phyloP scores from a whole-genome alignment of 2,113 vertebrate genomes.

The Ptychochromis oligacanthus region DNA sequence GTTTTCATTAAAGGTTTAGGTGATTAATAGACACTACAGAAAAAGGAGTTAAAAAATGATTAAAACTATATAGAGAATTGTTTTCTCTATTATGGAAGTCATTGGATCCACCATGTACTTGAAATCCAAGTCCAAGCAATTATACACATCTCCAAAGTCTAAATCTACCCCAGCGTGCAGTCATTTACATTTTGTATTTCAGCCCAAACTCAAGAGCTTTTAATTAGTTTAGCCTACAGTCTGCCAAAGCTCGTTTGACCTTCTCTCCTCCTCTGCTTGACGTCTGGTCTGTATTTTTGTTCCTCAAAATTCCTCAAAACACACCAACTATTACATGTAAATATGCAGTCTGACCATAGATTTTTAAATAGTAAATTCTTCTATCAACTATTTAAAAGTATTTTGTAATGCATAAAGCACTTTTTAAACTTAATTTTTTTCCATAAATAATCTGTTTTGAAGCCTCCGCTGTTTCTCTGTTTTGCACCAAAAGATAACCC shows the following conservation, averaged over 20 bases:
- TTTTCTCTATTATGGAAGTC: slow-evolving; percentile 18
- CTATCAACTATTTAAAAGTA: background rate
- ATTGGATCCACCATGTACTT: slow-evolving; percentile 2
- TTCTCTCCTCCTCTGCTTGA: slow-evolving; percentile 56
- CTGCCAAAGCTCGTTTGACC: slow-evolving; percentile 61
- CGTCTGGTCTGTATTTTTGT: slow-evolving; percentile 43
- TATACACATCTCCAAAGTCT: slow-evolving; percentile 42
- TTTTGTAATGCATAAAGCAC: background rate
- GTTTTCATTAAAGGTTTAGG: background rate
- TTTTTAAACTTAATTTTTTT: background rate
- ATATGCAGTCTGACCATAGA: background rate
- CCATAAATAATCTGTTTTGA: background rate
- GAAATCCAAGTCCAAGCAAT: slow-evolving; percentile 55
- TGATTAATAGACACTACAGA: background rate
- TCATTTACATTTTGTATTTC: slow-evolving; percentile 55
- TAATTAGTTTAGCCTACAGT: slow-evolving; percentile 59
- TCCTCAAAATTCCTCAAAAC: slow-evolving; percentile 21
- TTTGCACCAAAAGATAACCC: slow-evolving; percentile 13
- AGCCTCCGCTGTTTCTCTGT: slow-evolving; percentile 5
- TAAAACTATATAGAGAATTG: background rate
- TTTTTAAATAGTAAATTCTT: slow-evolving; percentile 9
- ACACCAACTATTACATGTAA: background rate
- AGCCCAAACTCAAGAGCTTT: slow-evolving; percentile 60
- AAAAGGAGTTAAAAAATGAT: background rate
- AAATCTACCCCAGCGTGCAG: slow-evolving; percentile 46